phyloP scores from a whole-genome alignment of 2,797 vertebrate species.

The Sebastolobus altivelis region DNA sequence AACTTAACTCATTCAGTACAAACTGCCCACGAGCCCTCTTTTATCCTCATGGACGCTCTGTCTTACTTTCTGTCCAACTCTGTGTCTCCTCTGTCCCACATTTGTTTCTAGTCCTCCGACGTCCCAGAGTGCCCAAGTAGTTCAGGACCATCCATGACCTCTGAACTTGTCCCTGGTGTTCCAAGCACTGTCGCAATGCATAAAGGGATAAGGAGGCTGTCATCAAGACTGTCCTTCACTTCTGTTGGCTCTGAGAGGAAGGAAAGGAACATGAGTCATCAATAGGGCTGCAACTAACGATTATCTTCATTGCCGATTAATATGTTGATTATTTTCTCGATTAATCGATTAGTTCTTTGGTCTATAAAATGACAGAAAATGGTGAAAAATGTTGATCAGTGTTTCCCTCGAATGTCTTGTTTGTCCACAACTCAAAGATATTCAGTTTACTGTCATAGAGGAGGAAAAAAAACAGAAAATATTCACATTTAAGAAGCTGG shows the following conservation, averaged over 20 bases:
- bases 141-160: constrained; percentile 43
- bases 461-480: no score
- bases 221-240: constrained; percentile 97
- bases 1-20: constrained; percentile 52
- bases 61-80: constrained; percentile 28
- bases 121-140: constrained; percentile 38
- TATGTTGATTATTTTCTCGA: no score
- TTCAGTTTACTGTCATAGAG: no score
- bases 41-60: constrained; percentile 21
- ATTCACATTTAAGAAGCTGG: no score
- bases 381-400: no score
- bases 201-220: constrained; percentile 74
- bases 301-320: no score
- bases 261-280: constrained; percentile 16
- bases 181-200: constrained; percentile 61
- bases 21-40: constrained; percentile 27
- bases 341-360: no score
- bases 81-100: constrained; percentile 34
- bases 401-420: no score
- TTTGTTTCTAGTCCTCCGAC: constrained; percentile 41
- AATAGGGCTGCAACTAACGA: background rate
- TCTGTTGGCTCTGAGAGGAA: constrained; percentile 89
- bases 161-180: constrained; percentile 46
- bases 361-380: no score
- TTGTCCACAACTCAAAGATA: no score